These are phyloP conservation scores for Tiaroga cobitis DNA, from an alignment of 2,797 vertebrate genomes.

Conservation along the genomic window DNA sequence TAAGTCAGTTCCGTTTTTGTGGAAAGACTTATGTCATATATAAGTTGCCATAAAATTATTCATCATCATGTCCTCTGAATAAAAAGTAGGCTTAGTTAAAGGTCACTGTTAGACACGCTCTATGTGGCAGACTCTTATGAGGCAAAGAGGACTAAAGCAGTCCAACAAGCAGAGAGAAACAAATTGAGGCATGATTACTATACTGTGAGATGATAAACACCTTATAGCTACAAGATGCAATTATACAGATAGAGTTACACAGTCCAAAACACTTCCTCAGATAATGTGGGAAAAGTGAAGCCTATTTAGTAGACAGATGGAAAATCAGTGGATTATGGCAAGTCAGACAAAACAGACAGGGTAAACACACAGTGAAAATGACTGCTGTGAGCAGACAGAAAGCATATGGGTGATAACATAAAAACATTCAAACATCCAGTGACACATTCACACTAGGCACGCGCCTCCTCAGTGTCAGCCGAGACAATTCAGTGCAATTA, in stretches of 20 bases:
- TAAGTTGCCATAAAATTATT: not conserved
- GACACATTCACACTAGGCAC: conserved; percentile 49
- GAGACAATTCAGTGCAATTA: not conserved
- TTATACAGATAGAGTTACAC: not conserved
- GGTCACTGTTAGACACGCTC: conserved; percentile 11
- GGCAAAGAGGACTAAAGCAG: not conserved
- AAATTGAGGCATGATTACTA: not conserved
- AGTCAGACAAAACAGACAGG: not conserved
- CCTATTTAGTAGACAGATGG: conserved; percentile 22
- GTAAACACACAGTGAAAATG: not conserved
- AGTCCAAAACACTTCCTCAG: conserved; percentile 29
- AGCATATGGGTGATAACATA: conserved; percentile 39
- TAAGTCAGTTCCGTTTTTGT: not conserved
- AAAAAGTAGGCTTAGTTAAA: conserved; percentile 23
- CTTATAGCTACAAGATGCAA: conserved; percentile 3
- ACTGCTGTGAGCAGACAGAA: conserved; percentile 10
- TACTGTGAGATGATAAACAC: conserved; percentile 1
- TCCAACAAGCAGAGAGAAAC: not conserved
- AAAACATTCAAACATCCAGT: conserved; percentile 46
- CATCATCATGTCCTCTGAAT: conserved; percentile 7
- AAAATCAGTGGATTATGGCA: conserved; percentile 29
- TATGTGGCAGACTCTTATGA: not conserved
- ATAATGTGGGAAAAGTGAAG: conserved; percentile 15
- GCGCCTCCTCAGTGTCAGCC: conserved; percentile 13
- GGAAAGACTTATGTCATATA: not conserved